Evolutionary conservation across 2,888 invertebrate species (phyloP), one percentile per base, ranked within the genome.

Genomic region (Reticulitermes lucifugus): DNA sequence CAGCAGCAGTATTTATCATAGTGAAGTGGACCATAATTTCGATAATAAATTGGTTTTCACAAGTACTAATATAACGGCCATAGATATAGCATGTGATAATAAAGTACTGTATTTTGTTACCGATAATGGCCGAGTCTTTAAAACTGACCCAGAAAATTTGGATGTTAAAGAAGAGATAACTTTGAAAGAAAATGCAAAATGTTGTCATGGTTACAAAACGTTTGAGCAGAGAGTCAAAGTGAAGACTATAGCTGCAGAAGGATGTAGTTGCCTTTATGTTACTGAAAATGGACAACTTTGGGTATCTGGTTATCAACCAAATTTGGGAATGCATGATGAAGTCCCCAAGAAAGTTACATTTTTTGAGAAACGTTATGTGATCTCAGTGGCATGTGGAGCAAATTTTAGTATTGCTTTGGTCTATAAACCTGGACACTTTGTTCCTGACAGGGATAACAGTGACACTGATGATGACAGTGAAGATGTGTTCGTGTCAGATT

Each of bases 401-500:
- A 94, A 96, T 89, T 97, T 95, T 92, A 96, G 95, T 89, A 95
- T 95, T 89, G 94, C 94, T 81, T 93, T 96, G 88, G 93, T 94
- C n/a, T 93, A 95, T 94, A 89, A 92, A 92, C 90, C 93, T 92
- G 21, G 91, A 90, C 88, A 89, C 89, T 85, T 88, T 88, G 85
- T 89, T 84, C 89, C 89, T 86, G 90, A 89, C 77, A 86, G 90
- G 85, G 93, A 92, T 89, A 90, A 91, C 84, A 89, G 90, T 0
- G 91, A 91, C 86, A 91, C 91, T 60, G 94, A 94, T 88, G 93
- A 94, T 86, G 92, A 93, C 89, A 92, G 92, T 89, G 92, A 93
- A 89, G 94, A 94, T 89, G 93, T 94, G 1, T 94, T 95, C 90
- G 92, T 94, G 65, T 93, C 93, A 88, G 93, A 93, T 87, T 95